Evolutionary conservation across 1,140 invertebrate species (phyloP), one percentile per base, ranked within the genome.

Genomic region (Drosophila punjabiensis): DNA sequence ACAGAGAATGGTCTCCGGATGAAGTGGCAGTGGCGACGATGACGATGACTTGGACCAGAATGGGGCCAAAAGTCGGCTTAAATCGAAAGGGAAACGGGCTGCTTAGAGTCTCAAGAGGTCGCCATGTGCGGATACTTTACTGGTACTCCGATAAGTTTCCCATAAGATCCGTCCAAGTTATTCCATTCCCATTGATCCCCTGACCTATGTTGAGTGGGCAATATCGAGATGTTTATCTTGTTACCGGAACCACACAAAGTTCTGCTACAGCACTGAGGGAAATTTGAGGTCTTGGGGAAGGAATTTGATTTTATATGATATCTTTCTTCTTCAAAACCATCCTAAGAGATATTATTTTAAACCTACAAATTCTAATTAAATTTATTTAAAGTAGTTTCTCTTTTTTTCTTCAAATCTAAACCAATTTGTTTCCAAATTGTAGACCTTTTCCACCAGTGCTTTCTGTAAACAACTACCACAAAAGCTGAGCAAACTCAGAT

Each of bases 401-500:
- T 2, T 24, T n/a, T 30, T 16, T 30, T 5, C 5, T 14, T 7
- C 3, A 14, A 55, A 16, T 33, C 7, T 55, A 24, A 16, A 16
- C 33, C 33, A 56, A 20, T 37, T 55, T 35, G 0, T 20, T 60
- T 18, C 30, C 16, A 35, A 18, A 9, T 52, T 18, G 11, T 39
- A 30, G 14, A 67, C 41, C 33, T 32, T 61, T 61, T 62, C 30
- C 32, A 5, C 1, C 4, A 70, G 67, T 43, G 48, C 63, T 48
- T 55, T 76, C 16, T 39, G 10, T 18, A 65, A 75, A 65, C 32
- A 66, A 45, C 48, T 55, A 33, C 60, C 68, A 86, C 65, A 74
- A 86, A 81, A 75, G 74, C 85, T 78, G 84, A 81, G 64, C 68
- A 84, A 88, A 87, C 74, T 69, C 52, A 41, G 64, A 81, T 87